A percentile compares a stretch with the other conserved stretches of the same genome.
Conservation (phyloP, 2,113 vertebrate species). For the Parus major region DNA sequence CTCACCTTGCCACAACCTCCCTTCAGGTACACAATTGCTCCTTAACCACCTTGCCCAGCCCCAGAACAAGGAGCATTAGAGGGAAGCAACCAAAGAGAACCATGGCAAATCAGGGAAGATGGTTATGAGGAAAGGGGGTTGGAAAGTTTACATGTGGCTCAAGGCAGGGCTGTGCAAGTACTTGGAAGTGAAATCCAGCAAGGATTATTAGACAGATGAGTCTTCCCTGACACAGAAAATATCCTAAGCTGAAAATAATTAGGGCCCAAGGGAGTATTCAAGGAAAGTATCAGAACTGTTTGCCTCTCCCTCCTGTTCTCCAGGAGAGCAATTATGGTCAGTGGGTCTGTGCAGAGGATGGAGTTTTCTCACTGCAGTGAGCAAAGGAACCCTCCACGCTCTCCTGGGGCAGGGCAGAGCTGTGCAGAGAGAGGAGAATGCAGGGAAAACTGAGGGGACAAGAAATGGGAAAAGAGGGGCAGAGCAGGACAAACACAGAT, state of each 20-base stretch:
- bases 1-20: background rate
- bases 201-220: background rate
- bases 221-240: background rate
- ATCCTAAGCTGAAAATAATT: conserved; percentile 19
- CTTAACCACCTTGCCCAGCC: background rate
- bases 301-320: background rate
- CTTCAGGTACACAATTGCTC: background rate
- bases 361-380: background rate
- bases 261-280: background rate
- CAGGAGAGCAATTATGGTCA: background rate
- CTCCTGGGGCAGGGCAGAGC: background rate
- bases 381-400: accelerated
- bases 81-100: background rate
- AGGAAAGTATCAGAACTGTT: background rate
- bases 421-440: background rate
- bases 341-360: background rate
- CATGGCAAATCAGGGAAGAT: background rate
- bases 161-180: background rate
- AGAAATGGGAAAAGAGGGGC: background rate
- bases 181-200: background rate
- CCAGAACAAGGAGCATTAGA: background rate
- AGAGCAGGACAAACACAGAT: background rate
- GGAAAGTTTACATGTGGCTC: background rate
- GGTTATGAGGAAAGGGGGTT: background rate
- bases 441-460: background rate